A percentile compares a stretch with the other conserved stretches of the same genome.
Evolutionary conservation across 2,888 invertebrate species (phyloP).

Genomic region (Incurvaria masculella): DNA sequence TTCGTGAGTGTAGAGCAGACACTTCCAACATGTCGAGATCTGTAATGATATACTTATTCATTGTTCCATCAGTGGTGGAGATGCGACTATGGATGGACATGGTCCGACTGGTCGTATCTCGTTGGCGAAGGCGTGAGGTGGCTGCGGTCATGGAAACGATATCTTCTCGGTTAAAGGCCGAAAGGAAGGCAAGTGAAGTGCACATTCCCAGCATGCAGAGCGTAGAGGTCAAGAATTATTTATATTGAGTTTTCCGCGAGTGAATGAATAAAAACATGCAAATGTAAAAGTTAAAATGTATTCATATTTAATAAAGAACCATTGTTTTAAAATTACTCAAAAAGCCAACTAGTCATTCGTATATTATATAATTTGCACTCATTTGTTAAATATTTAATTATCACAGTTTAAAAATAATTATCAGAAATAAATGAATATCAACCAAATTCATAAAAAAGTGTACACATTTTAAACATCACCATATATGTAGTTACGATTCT

Average conservation of each 20-base stretch:
- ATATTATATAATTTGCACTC: no score
- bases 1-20: no score
- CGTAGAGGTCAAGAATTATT: conserved; percentile 38
- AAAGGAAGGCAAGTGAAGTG: conserved; percentile 34
- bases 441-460: conserved; percentile 11
- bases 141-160: conserved; percentile 10
- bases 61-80: conserved; percentile 31
- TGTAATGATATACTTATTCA: no score
- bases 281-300: no score
- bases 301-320: no score
- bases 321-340: no score
- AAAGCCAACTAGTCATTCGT: no score
- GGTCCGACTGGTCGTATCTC: conserved; percentile 29
- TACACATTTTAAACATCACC: neutral
- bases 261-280: no score
- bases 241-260: conserved; percentile 32
- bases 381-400: no score
- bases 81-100: conserved; percentile 40
- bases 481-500: neutral
- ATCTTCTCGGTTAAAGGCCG: conserved; percentile 17
- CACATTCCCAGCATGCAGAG: conserved; percentile 41
- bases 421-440: no score
- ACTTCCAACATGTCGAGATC: no score
- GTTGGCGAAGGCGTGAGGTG: conserved; percentile 31
- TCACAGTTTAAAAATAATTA: no score